A percentile compares a stretch with the other conserved stretches of the same genome.
phyloP scores from a whole-genome alignment of 2,797 vertebrate species.

The Macropodus opercularis region DNA sequence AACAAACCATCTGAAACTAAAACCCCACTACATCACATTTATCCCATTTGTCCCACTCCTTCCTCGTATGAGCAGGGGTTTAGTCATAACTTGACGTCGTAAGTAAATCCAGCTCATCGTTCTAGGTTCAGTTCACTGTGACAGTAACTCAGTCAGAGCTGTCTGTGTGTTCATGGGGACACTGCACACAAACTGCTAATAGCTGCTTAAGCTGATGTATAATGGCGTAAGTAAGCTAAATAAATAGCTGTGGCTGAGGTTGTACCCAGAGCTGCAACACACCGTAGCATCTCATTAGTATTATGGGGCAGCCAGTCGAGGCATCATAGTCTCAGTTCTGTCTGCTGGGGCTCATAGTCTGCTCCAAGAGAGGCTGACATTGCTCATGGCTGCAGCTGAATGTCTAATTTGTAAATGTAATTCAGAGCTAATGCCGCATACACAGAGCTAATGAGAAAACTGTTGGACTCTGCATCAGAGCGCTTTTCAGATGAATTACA shows the following conservation, averaged over 20 bases:
- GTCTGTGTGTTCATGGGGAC: too few relatives aligned
- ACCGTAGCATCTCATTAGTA: background rate
- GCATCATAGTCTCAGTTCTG: background rate
- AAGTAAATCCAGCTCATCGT: too few relatives aligned
- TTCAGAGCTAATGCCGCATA: background rate
- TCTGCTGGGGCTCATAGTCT: background rate
- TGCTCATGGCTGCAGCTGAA: constrained; percentile 5
- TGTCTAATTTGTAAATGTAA: constrained; percentile 6
- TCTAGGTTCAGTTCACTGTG: too few relatives aligned
- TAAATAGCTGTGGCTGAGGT: background rate
- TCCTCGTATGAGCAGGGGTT: too few relatives aligned
- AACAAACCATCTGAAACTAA: too few relatives aligned
- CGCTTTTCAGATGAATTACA: constrained; percentile 12
- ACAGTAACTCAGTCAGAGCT: too few relatives aligned
- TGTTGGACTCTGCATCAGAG: background rate
- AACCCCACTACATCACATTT: too few relatives aligned
- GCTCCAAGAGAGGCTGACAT: background rate
- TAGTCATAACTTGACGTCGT: too few relatives aligned
- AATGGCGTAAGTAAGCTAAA: background rate
- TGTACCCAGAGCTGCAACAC: background rate
- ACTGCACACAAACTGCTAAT: too few relatives aligned
- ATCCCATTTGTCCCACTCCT: too few relatives aligned
- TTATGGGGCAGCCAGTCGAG: background rate
- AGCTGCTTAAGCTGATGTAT: background rate
- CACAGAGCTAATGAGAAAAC: constrained; percentile 14